Conservation (phyloP, 2,113 vertebrate genomes). For the Erythrolamprus reginae region DNA sequence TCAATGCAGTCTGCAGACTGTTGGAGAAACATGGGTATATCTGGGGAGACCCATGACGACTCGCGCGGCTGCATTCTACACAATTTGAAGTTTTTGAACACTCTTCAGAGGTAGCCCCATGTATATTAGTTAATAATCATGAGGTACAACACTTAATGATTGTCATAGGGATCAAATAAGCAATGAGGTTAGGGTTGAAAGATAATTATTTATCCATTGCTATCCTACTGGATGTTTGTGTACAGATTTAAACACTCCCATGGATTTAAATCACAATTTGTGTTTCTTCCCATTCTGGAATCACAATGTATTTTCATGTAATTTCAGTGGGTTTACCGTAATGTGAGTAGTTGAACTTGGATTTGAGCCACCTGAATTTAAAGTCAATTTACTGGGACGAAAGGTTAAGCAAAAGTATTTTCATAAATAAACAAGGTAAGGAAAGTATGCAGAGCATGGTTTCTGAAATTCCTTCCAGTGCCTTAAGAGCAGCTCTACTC, state of each 20-base stretch:
- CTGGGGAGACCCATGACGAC: too few species aligned
- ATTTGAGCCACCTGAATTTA: neutral
- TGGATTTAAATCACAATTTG: neutral
- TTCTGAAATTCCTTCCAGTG: neutral
- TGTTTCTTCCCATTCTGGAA: neutral
- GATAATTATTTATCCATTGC: neutral
- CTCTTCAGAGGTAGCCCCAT: too few species aligned
- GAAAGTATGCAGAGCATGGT: neutral
- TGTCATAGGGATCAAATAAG: too few species aligned
- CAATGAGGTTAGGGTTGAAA: neutral
- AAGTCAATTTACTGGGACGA: neutral
- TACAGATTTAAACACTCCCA: neutral
- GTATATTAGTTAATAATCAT: too few species aligned
- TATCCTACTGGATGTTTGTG: neutral
- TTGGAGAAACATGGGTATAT: too few species aligned
- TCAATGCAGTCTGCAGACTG: too few species aligned
- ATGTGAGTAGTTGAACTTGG: neutral
- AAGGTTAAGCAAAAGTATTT: neutral
- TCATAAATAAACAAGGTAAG: neutral
- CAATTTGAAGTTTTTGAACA: too few species aligned
- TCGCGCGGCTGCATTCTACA: too few species aligned
- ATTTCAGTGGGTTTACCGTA: neutral
- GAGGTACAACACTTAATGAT: too few species aligned
- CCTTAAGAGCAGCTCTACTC: neutral
- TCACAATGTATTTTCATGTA: neutral